Percentiles rank a stretch among this genome's conserved stretches.
These are phyloP conservation scores for Phylloscopus whistleri DNA, from an alignment of 2,113 vertebrate genomes.

Conservation along the genomic window DNA sequence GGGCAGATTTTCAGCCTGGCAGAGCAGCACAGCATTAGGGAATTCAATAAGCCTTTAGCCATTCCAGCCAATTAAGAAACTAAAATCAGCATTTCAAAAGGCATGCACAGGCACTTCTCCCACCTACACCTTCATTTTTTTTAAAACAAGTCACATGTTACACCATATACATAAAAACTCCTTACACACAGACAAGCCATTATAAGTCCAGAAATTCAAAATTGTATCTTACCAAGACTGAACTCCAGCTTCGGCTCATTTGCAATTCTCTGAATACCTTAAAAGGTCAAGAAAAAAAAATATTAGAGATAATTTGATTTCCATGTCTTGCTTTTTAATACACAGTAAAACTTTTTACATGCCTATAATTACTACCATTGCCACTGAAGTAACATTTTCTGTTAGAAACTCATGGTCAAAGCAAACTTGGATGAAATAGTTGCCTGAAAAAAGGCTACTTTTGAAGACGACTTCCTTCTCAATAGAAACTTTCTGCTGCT, in stretches of 20 bases:
- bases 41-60: not conserved
- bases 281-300: not conserved
- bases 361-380: not conserved
- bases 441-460: not conserved
- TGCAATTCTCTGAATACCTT: conserved; percentile 74
- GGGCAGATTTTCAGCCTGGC: not conserved
- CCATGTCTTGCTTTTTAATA: not conserved
- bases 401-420: not conserved
- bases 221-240: conserved; percentile 76
- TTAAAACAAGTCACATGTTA: not conserved
- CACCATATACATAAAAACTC: not conserved
- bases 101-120: not conserved
- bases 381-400: not conserved
- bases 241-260: conserved; percentile 80
- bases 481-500: not conserved
- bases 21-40: not conserved
- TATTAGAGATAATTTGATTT: conserved; percentile 1
- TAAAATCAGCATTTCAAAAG: not conserved
- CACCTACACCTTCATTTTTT: not conserved
- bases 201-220: not conserved
- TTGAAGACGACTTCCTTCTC: not conserved
- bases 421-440: not conserved
- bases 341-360: not conserved
- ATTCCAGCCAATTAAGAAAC: not conserved
- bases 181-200: not conserved